A percentile compares a stretch with the other conserved stretches of the same genome.
Conservation (phyloP, 2,888 invertebrate species). For the Tachina grossa region DNA sequence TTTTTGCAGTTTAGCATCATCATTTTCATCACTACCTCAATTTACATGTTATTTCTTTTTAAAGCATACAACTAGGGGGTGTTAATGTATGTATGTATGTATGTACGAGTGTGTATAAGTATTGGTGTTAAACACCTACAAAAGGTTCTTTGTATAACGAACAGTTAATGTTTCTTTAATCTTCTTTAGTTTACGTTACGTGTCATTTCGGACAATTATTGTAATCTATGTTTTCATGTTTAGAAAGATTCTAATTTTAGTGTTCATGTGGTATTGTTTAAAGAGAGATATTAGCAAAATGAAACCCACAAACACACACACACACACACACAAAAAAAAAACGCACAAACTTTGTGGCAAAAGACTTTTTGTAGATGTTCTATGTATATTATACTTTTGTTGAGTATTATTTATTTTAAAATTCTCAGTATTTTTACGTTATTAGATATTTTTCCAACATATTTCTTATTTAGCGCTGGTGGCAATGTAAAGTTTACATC, state of each 20-base stretch:
- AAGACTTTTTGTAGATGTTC: background rate
- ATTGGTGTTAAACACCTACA: constrained; percentile 28
- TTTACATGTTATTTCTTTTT: background rate
- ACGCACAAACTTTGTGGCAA: background rate
- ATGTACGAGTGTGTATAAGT: background rate
- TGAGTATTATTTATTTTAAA: background rate
- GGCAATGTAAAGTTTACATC: too few species aligned
- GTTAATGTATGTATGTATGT: background rate
- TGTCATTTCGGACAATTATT: constrained; percentile 68
- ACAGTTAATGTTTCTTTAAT: constrained; percentile 50
- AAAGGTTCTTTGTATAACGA: constrained; percentile 8
- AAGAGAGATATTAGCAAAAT: constrained; percentile 20
- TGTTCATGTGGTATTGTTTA: constrained; percentile 1
- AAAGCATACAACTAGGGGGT: constrained; percentile 1
- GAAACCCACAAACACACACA: background rate
- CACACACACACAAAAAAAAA: background rate
- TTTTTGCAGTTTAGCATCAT: constrained; percentile 32
- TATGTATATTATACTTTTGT: background rate
- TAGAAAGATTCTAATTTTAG: constrained; percentile 29
- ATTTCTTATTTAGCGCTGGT: background rate
- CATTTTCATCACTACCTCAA: constrained; percentile 15
- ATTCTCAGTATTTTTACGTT: background rate
- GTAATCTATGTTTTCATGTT: constrained; percentile 50
- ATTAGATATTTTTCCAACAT: background rate
- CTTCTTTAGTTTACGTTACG: constrained; percentile 67